Evolutionary conservation across 2,797 vertebrate species (phyloP), one percentile per base, ranked within the genome.

Genomic region (Centroberyx gerrardi): DNA sequence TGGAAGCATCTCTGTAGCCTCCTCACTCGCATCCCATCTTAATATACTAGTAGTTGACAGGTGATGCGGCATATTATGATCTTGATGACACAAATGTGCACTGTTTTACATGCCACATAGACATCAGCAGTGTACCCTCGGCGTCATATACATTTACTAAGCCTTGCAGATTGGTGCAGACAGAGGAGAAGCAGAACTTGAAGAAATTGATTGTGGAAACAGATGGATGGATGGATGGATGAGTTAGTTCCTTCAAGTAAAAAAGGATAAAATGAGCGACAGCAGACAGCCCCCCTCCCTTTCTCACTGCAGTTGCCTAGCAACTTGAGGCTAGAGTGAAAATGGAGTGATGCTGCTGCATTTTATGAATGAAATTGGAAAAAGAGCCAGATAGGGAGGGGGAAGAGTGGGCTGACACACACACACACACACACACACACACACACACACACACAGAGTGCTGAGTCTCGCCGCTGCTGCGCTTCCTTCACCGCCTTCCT

Each of bases 291-390:
- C 18, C 51, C 44, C 78, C 53, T 60, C 74, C 62, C 63, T 71
- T 79, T 85, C 78, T 61, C 67, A 61, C 88, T 85, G 86, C 87
- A 92, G 94, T 95, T 94, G 88, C 94, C 71, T 85, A 88, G 94
- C 91, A 92, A 94, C 94, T 40, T 74, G 74, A 90, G 89, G 88
- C 86, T 81, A 49, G 90, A 92, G 88, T 88, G 90, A 86, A 92
- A 83, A 88, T 85, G 90, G 87, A 72, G 82, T 74, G 85, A 87
- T 87, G 85, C 82, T 86, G 90, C 87, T 87, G 86, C 78, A 85
- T 93, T 95, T 94, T 94, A 93, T 94, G 94, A 95, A 95, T 95
- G 90, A 92, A 90, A 87, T 40, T 63, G 48, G 59, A 72, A 78
- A 80, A 81, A 85, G 33, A 74, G 56, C 3, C 56, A 64, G 77